A percentile compares a stretch with the other conserved stretches of the same genome.
Evolutionary conservation across 64 coral and sea anemone species (phyloP).

Genomic region (Montipora foliosa): DNA sequence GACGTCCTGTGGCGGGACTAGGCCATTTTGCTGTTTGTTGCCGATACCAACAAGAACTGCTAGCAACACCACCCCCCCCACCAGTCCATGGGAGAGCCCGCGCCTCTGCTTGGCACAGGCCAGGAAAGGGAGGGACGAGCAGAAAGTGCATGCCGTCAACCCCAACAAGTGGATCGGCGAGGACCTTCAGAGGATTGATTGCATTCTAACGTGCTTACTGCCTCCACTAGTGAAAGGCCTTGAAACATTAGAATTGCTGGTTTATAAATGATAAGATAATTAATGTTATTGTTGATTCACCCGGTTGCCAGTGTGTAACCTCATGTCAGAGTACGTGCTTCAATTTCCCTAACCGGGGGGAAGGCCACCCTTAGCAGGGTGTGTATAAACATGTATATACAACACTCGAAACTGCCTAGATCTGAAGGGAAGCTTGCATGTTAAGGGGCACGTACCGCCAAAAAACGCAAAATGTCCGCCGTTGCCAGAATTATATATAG

Average conservation of each 20-base stretch:
- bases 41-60: background rate
- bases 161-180: background rate
- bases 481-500: constrained; percentile 35
- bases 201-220: too few species aligned
- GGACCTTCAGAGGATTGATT: too few species aligned
- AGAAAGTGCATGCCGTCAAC: constrained; percentile 6
- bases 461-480: constrained; percentile 5
- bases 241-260: too few species aligned
- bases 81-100: background rate
- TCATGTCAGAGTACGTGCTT: too few species aligned
- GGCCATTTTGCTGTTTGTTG: constrained; percentile 59
- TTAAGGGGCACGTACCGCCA: background rate
- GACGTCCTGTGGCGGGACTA: constrained; percentile 29
- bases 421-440: constrained; percentile 41
- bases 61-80: background rate
- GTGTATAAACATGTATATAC: constrained; percentile 20
- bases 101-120: background rate
- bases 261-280: too few species aligned
- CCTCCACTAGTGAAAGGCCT: too few species aligned
- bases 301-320: too few species aligned
- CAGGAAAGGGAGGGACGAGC: background rate
- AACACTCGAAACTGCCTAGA: constrained; percentile 2
- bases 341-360: constrained; percentile 33
- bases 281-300: too few species aligned
- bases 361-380: background rate